Conservation (phyloP, 2,113 vertebrate species). For the Morone saxatilis region DNA sequence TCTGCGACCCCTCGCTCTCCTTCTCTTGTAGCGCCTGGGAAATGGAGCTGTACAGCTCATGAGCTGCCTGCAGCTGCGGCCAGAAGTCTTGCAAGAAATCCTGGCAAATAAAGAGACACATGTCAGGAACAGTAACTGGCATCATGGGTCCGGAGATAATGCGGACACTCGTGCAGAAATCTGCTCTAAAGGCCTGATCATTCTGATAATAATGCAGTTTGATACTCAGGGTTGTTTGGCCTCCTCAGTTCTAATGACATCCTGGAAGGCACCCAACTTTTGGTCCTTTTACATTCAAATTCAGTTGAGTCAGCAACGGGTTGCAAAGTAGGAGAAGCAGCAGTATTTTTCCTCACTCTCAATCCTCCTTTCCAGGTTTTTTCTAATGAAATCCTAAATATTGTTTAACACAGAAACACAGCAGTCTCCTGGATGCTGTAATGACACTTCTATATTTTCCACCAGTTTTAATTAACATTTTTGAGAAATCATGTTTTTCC, state of each 20-base stretch:
- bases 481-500: not conserved
- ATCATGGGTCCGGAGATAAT: not conserved
- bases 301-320: not conserved
- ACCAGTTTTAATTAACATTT: not conserved
- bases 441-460: not conserved
- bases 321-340: not conserved
- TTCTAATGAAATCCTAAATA: not conserved
- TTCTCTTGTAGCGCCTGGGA: constrained; percentile 87
- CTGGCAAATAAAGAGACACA: constrained; percentile 75
- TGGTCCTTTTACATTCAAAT: not conserved
- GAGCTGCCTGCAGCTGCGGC: constrained; percentile 89
- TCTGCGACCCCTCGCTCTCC: constrained; percentile 89
- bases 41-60: constrained; percentile 90
- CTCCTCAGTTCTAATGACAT: not conserved
- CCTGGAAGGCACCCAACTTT: not conserved
- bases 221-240: not conserved
- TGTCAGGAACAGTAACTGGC: not conserved
- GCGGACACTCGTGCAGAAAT: not conserved
- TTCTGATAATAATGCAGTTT: too few relatives aligned
- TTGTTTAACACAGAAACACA: not conserved
- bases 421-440: not conserved
- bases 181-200: too few relatives aligned
- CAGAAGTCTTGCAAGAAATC: constrained; percentile 94
- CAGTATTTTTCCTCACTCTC: not conserved
- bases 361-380: not conserved